Conservation (phyloP, 2,797 vertebrate species). For the Fistularia tabacaria region DNA sequence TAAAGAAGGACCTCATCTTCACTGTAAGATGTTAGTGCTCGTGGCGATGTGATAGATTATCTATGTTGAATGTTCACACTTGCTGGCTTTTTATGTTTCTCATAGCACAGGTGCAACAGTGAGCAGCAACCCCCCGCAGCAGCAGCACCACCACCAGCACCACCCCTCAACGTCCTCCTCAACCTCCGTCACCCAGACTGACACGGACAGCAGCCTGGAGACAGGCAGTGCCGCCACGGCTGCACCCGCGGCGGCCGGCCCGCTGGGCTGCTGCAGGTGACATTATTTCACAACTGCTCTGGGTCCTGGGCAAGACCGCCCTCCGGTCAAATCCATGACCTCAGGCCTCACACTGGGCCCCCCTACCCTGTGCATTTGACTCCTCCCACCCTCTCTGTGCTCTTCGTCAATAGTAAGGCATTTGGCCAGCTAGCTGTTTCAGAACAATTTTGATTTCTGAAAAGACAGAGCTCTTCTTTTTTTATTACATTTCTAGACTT, state of each 20-base stretch:
- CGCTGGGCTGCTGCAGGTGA: conserved; percentile 94
- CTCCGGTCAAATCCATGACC: conserved; percentile 29
- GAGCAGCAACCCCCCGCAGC: conserved; percentile 80
- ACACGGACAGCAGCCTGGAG: conserved; percentile 89
- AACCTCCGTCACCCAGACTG: conserved; percentile 82
- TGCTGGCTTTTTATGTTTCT: conserved; percentile 65
- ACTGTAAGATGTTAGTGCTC: too few relatives aligned
- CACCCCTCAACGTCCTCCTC: conserved; percentile 72
- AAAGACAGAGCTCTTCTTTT: conserved; percentile 42
- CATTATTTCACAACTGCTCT: conserved; percentile 65
- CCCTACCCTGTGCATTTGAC: conserved; percentile 14
- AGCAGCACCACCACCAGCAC: conserved; percentile 40
- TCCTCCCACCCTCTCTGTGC: conserved; percentile 34
- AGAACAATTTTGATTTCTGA: conserved; percentile 44
- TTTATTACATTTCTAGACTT: conserved; percentile 29
- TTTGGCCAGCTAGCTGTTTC: conserved; percentile 62
- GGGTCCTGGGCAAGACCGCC: conserved; percentile 12
- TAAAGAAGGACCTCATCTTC: too few relatives aligned
- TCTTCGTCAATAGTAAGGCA: conserved; percentile 65
- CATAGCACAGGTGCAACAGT: conserved; percentile 99
- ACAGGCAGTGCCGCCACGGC: conserved; percentile 24
- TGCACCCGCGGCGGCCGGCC: conserved; percentile 61
- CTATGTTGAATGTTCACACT: not conserved
- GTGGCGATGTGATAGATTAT: too few relatives aligned
- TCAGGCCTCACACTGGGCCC: conserved; percentile 31